Evolutionary conservation across 2,113 vertebrate species (phyloP).

Genomic region (Thalassoma bifasciatum): DNA sequence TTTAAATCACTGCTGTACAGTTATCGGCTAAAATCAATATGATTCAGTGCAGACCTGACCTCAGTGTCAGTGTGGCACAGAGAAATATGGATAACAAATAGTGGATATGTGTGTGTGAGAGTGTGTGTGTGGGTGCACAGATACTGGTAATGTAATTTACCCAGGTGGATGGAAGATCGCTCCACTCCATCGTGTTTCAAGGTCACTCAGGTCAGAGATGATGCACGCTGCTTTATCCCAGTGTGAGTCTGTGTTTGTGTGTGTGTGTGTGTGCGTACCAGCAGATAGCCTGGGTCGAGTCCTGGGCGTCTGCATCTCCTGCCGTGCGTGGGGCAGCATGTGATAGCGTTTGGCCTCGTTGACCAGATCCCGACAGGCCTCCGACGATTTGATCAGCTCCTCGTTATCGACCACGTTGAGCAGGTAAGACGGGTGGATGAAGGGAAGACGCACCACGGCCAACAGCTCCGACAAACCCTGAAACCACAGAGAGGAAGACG

Average conservation of each 20-base stretch:
- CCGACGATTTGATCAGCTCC: conserved; percentile 97
- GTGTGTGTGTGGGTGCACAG: not conserved
- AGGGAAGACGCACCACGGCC: conserved; percentile 94
- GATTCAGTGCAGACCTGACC: conserved; percentile 34
- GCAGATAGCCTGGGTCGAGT: conserved; percentile 95
- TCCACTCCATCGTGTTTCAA: not conserved
- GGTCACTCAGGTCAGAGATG: not conserved
- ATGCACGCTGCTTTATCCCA: not conserved
- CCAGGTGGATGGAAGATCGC: conserved; percentile 3
- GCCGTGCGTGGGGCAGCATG: conserved; percentile 97
- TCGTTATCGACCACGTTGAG: conserved; percentile 98
- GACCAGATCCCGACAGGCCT: conserved; percentile 96
- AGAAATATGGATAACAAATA: conserved; percentile 35
- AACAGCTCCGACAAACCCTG: conserved; percentile 93
- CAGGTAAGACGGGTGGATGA: conserved; percentile 99
- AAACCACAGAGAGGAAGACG: not conserved
- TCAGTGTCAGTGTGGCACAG: conserved; percentile 19
- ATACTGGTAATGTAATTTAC: conserved; percentile 77
- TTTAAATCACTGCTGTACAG: conserved; percentile 21
- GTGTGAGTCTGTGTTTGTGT: conserved; percentile 35
- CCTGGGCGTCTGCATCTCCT: conserved; percentile 97
- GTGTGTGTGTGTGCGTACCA: conserved; percentile 77
- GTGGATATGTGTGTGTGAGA: not conserved
- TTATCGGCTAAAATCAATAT: conserved; percentile 41
- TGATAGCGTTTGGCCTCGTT: conserved; percentile 99